Percentiles rank a stretch among this genome's conserved stretches.
Evolutionary conservation across 2,797 vertebrate genomes (phyloP).

Genomic region (Pelobates cultripes): DNA sequence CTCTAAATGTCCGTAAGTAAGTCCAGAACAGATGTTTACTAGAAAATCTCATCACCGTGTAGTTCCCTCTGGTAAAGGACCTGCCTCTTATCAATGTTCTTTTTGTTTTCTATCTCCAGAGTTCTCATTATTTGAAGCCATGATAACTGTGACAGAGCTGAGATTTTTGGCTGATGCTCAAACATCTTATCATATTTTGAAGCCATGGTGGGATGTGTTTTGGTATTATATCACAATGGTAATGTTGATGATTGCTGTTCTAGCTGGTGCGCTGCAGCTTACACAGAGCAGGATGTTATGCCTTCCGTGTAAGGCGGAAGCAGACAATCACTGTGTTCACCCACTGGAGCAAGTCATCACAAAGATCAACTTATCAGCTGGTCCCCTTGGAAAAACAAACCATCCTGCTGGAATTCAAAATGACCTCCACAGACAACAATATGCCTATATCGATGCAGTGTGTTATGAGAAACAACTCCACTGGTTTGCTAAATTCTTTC

Average conservation of each 20-base stretch:
- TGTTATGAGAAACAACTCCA: slow-evolving; percentile 80
- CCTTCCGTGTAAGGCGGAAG: slow-evolving; percentile 80
- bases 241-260: slow-evolving; percentile 79
- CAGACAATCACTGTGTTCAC: slow-evolving; percentile 74
- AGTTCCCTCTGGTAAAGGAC: background rate
- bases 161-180: slow-evolving; percentile 79
- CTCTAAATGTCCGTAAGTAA: too few relatives aligned
- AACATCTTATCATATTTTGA: slow-evolving; percentile 78
- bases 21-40: too few relatives aligned
- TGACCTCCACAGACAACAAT: slow-evolving; percentile 78
- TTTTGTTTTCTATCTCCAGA: slow-evolving; percentile 58
- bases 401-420: slow-evolving; percentile 72
- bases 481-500: slow-evolving; percentile 83
- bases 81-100: slow-evolving; percentile 34
- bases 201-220: slow-evolving; percentile 84
- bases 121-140: slow-evolving; percentile 66
- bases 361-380: slow-evolving; percentile 64
- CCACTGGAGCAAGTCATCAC: slow-evolving; percentile 73
- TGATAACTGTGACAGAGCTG: slow-evolving; percentile 81
- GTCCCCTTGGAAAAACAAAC: slow-evolving; percentile 38
- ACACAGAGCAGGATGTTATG: slow-evolving; percentile 80
- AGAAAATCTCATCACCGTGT: too few relatives aligned
- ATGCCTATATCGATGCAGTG: slow-evolving; percentile 79
- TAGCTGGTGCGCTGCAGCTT: slow-evolving; percentile 78
- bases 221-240: slow-evolving; percentile 83